Conservation (phyloP, 2,113 vertebrate species). For the Stomatorhinus ivindoensis region DNA sequence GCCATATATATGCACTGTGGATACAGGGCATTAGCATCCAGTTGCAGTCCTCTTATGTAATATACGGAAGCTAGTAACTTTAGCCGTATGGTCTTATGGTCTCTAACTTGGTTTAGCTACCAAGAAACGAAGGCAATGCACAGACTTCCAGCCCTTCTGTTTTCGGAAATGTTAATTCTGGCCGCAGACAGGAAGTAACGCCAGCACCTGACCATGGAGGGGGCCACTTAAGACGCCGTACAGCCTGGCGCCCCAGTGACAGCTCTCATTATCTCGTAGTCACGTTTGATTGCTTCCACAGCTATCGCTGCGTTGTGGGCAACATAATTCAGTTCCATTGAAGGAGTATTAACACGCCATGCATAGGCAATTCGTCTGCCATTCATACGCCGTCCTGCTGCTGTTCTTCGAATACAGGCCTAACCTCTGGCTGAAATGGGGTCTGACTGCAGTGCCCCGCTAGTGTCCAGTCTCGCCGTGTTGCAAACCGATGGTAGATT, state of each 20-base stretch:
- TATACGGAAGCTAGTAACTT: background rate
- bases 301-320: background rate
- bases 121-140: background rate
- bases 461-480: background rate
- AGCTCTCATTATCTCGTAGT: background rate
- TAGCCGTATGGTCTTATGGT: background rate
- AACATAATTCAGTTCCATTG: background rate
- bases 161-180: background rate
- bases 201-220: background rate
- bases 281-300: background rate
- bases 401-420: background rate
- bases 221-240: background rate
- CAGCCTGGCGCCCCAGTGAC: background rate
- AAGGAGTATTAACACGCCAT: background rate
- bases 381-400: background rate
- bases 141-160: background rate
- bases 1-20: background rate
- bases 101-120: background rate
- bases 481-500: background rate
- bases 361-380: background rate
- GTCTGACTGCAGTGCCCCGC: background rate
- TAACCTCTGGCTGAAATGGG: background rate
- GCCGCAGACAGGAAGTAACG: background rate
- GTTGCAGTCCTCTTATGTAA: background rate
- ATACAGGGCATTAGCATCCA: background rate